A percentile compares a stretch with the other conserved stretches of the same genome.
phyloP scores from a whole-genome alignment of 1,140 invertebrate species.

The Cardiocondyla obscurior region DNA sequence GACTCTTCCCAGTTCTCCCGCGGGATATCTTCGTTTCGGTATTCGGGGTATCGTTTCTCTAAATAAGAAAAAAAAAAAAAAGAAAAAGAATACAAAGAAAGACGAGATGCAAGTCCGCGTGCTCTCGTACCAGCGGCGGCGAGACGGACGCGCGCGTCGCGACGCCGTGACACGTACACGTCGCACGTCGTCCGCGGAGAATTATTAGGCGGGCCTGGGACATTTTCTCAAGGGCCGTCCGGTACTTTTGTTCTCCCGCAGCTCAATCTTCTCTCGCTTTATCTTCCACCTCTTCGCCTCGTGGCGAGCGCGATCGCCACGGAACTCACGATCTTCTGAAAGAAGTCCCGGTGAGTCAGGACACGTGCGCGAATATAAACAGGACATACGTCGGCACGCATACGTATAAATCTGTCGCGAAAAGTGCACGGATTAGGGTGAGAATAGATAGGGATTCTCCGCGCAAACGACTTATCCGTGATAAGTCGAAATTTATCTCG shows the following conservation, averaged over 20 bases:
- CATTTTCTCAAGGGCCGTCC: slow-evolving; percentile 38
- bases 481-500: background rate
- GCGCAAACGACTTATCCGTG: background rate
- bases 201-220: slow-evolving; percentile 80
- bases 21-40: background rate
- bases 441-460: background rate
- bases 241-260: slow-evolving; percentile 31
- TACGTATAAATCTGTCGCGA: slow-evolving; percentile 36
- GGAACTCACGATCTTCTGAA: background rate
- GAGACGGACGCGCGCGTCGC: slow-evolving; percentile 79
- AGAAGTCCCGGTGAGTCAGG: slow-evolving; percentile 7
- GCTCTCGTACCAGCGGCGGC: slow-evolving; percentile 41
- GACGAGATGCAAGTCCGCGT: slow-evolving; percentile 32
- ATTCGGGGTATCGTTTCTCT: slow-evolving; percentile 8
- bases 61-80: background rate
- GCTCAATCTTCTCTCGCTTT: background rate
- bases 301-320: background rate
- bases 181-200: slow-evolving; percentile 74
- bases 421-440: slow-evolving; percentile 18
- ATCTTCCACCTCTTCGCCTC: background rate
- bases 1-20: background rate
- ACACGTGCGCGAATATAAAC: slow-evolving; percentile 23
- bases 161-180: slow-evolving; percentile 80
- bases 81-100: background rate
- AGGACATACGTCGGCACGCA: background rate